Evolutionary conservation across 2,113 vertebrate genomes (phyloP).

Genomic region (Vombatus ursinus): DNA sequence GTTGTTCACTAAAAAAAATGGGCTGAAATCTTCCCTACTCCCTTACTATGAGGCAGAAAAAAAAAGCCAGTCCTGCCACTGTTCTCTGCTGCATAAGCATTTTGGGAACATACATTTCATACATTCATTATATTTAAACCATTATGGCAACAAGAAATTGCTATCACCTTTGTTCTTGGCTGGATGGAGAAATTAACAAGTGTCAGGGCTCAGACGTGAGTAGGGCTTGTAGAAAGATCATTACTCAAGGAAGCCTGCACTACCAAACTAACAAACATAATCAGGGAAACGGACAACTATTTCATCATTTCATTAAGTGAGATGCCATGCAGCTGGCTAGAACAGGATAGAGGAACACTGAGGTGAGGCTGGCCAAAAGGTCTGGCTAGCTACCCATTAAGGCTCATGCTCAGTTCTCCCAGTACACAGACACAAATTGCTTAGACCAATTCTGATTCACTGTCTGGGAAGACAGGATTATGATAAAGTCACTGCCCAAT

Average conservation of each 20-base stretch:
- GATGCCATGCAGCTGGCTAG: background rate
- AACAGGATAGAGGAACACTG: background rate
- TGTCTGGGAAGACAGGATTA: background rate
- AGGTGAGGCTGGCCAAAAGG: background rate
- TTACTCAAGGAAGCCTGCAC: background rate
- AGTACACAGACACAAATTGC: fast-evolving
- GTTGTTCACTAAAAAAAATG: background rate
- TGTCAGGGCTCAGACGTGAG: constrained; percentile 50
- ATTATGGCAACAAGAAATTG: constrained; percentile 2
- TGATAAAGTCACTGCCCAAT: background rate
- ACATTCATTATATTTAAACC: background rate
- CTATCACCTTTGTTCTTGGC: constrained; percentile 57
- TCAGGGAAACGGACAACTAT: background rate
- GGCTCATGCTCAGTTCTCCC: background rate
- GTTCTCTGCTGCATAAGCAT: fast-evolving
- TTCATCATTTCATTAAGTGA: constrained; percentile 19
- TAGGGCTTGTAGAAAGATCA: constrained; percentile 43
- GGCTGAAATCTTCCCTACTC: background rate
- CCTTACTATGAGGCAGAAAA: background rate
- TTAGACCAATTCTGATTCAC: background rate
- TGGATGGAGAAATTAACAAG: constrained; percentile 50
- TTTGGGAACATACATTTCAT: background rate
- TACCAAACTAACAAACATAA: constrained; percentile 3
- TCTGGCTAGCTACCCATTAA: background rate
- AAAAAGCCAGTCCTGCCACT: background rate